phyloP scores from a whole-genome alignment of 2,113 vertebrate species.

The Hypocryptadius cinnamomeus region DNA sequence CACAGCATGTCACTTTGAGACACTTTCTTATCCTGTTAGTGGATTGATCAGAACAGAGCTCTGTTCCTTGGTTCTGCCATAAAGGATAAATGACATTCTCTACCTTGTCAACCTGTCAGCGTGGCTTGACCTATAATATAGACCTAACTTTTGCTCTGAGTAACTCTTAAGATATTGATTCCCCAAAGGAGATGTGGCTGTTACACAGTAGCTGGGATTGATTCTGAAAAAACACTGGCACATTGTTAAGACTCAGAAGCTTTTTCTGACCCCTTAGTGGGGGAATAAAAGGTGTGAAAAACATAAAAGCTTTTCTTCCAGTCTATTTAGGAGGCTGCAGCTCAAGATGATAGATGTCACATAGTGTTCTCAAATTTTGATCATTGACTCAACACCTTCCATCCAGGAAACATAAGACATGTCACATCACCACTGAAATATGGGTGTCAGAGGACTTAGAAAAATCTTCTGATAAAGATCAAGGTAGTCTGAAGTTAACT shows the following conservation, averaged over 20 bases:
- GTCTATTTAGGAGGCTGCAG: neutral
- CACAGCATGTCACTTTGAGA: conserved; percentile 15
- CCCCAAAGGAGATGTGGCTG: neutral
- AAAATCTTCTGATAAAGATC: neutral
- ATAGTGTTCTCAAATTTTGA: neutral
- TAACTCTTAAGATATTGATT: conserved; percentile 33
- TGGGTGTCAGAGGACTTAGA: neutral
- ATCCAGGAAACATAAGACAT: neutral
- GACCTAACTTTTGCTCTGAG: conserved; percentile 2
- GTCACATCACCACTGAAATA: neutral
- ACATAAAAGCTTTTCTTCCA: neutral
- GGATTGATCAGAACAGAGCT: conserved; percentile 5
- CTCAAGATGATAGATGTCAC: neutral
- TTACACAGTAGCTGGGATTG: neutral
- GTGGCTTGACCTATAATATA: neutral
- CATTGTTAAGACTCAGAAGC: neutral
- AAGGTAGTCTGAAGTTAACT: neutral
- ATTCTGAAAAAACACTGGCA: neutral
- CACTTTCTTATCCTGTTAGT: conserved; percentile 1
- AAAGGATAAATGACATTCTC: neutral
- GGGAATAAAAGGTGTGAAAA: conserved; percentile 6
- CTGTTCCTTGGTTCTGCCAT: neutral
- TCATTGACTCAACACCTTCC: neutral
- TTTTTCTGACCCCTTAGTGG: neutral
- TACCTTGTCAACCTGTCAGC: conserved; percentile 25